Evolutionary conservation across 2,888 invertebrate genomes (phyloP).

Genomic region (Leucophora obtusa): DNA sequence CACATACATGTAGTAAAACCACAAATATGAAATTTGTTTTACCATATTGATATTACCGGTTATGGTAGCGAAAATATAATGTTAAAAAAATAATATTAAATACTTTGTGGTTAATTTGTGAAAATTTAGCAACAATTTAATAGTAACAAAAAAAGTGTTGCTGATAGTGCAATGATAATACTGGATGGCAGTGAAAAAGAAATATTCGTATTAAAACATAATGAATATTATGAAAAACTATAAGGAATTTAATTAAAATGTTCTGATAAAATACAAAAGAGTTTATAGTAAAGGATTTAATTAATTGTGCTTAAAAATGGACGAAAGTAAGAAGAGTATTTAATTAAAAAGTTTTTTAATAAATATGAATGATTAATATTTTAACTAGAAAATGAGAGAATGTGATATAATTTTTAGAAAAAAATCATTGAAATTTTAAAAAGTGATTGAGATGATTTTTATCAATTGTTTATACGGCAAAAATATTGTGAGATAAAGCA

Average conservation of each 20-base stretch:
- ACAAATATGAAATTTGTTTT: slow-evolving; percentile 18
- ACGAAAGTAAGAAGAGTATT: too few relatives aligned
- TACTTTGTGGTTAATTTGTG: slow-evolving; percentile 53
- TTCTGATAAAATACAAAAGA: slow-evolving; percentile 9
- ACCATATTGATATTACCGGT: not conserved
- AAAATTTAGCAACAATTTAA: slow-evolving; percentile 43
- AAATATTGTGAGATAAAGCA: too few relatives aligned
- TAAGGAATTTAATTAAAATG: slow-evolving; percentile 54
- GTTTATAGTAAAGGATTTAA: not conserved
- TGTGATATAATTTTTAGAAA: too few relatives aligned
- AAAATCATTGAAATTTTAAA: too few relatives aligned
- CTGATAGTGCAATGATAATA: slow-evolving; percentile 8
- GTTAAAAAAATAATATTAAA: slow-evolving; percentile 27
- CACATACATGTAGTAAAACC: slow-evolving; percentile 13
- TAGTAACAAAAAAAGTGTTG: not conserved
- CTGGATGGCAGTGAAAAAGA: not conserved
- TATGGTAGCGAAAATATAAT: not conserved
- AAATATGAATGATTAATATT: too few relatives aligned
- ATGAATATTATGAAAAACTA: slow-evolving; percentile 24
- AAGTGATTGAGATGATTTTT: too few relatives aligned
- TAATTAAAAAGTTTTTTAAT: too few relatives aligned
- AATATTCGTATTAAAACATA: slow-evolving; percentile 42
- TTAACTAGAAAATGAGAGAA: too few relatives aligned
- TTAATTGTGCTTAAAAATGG: not conserved
- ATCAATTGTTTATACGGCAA: too few relatives aligned